phyloP scores from a whole-genome alignment of 2,888 invertebrate species.

The Phengaris alcon region DNA sequence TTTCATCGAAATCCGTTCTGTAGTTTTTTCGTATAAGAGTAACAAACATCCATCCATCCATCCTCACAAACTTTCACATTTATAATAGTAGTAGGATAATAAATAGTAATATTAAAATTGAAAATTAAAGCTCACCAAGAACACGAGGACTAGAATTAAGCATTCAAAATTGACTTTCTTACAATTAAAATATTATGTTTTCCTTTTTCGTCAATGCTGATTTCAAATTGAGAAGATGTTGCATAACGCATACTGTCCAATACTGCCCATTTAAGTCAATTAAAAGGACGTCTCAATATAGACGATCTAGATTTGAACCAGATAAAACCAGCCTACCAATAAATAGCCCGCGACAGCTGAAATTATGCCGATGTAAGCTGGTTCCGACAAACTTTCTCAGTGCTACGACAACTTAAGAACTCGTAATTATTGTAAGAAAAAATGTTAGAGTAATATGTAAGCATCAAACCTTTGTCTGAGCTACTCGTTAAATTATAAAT shows the following conservation, averaged over 20 bases:
- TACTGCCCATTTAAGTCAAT: conserved; percentile 7
- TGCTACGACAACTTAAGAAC: neutral
- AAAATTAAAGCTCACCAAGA: neutral
- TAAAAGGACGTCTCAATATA: neutral
- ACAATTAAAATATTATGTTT: neutral
- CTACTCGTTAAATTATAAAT: too few relatives aligned
- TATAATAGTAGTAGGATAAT: too few relatives aligned
- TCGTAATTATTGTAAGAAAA: neutral
- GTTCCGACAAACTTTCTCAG: neutral
- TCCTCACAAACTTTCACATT: too few relatives aligned
- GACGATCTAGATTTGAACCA: neutral
- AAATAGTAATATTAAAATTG: too few relatives aligned
- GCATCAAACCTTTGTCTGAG: too few relatives aligned
- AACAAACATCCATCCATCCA: too few relatives aligned
- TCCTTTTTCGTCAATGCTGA: too few relatives aligned
- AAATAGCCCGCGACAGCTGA: neutral
- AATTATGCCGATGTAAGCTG: neutral
- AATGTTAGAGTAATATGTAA: neutral
- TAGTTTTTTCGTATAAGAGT: too few relatives aligned
- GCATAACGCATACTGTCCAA: neutral
- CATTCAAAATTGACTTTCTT: neutral
- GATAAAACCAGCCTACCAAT: neutral
- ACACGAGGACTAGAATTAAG: neutral
- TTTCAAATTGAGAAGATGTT: neutral
- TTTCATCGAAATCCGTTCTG: too few relatives aligned